These are phyloP conservation scores for Temnopleurus reevesii DNA, from an alignment of 53 echinoderm and acorn worm species.

Conservation along the genomic window DNA sequence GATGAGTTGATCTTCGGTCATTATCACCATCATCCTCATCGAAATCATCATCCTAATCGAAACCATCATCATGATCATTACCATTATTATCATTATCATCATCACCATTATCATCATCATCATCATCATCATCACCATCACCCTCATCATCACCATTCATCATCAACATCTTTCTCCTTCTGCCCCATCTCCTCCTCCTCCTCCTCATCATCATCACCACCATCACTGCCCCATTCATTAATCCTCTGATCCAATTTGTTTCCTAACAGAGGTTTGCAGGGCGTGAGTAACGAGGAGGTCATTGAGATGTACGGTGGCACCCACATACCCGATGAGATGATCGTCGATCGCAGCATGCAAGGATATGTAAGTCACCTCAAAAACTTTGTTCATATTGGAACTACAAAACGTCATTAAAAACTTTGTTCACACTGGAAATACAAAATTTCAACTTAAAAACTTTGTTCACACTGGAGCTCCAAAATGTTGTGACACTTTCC, in stretches of 20 bases:
- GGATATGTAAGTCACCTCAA: conserved; percentile 50
- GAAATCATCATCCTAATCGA: neutral
- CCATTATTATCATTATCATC: neutral
- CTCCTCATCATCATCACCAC: neutral
- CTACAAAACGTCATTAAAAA: no score
- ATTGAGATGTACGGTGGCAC: conserved; percentile 77
- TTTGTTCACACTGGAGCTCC: no score
- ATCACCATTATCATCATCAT: neutral
- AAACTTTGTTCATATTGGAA: no score
- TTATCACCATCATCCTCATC: neutral
- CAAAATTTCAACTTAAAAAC: no score
- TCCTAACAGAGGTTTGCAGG: conserved; percentile 66
- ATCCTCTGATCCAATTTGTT: neutral
- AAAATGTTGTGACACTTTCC: no score
- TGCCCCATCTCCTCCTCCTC: neutral
- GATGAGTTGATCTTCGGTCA: conserved; percentile 57
- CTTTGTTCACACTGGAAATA: no score
- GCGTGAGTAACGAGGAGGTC: conserved; percentile 75
- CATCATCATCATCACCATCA: neutral
- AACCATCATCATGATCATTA: neutral
- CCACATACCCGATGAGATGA: conserved; percentile 75
- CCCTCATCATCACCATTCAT: no score
- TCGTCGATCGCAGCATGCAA: conserved; percentile 38
- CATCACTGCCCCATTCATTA: no score
- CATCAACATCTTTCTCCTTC: no score